phyloP scores from a whole-genome alignment of 2,888 invertebrate species.

The Odontomyia ornata region DNA sequence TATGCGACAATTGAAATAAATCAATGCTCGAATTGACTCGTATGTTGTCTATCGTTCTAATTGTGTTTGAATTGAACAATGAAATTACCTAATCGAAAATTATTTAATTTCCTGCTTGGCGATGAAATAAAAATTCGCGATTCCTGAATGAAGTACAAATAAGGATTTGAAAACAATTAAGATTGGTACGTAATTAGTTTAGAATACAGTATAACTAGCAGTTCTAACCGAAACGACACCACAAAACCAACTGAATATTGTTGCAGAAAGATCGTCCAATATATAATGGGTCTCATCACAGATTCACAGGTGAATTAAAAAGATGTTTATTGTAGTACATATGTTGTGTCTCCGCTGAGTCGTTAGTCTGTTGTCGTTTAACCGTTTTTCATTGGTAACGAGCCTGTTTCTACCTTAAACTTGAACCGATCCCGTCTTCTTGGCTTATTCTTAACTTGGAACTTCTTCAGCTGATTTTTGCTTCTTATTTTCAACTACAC shows the following conservation, averaged over 20 bases:
- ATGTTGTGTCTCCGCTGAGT: conserved; percentile 8
- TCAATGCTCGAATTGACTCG: conserved; percentile 25
- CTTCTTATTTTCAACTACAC: conserved; percentile 1
- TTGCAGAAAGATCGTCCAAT: conserved; percentile 33
- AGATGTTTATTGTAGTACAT: conserved; percentile 20
- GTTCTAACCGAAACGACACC: conserved; percentile 9
- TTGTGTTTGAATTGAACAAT: conserved; percentile 27
- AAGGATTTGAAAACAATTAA: not conserved
- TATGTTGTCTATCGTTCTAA: conserved; percentile 7
- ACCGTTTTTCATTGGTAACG: not conserved
- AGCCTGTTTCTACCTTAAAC: conserved; percentile 29
- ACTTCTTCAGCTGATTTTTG: conserved; percentile 12
- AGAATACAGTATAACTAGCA: not conserved
- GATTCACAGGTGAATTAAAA: conserved; percentile 36
- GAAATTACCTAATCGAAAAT: conserved; percentile 24
- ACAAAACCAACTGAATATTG: conserved; percentile 31
- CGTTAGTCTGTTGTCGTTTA: not conserved
- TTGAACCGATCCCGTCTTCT: conserved; percentile 22
- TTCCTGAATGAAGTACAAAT: not conserved
- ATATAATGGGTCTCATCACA: conserved; percentile 28
- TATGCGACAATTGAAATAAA: conserved; percentile 26
- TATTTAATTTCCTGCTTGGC: conserved; percentile 38
- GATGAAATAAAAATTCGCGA: conserved; percentile 13
- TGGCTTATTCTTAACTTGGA: not conserved
- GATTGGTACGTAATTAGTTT: not conserved